A percentile compares a stretch with the other conserved stretches of the same genome.
These are phyloP conservation scores for Myotis findleyi DNA, from an alignment of 2,797 vertebrate genomes.

Conservation along the genomic window DNA sequence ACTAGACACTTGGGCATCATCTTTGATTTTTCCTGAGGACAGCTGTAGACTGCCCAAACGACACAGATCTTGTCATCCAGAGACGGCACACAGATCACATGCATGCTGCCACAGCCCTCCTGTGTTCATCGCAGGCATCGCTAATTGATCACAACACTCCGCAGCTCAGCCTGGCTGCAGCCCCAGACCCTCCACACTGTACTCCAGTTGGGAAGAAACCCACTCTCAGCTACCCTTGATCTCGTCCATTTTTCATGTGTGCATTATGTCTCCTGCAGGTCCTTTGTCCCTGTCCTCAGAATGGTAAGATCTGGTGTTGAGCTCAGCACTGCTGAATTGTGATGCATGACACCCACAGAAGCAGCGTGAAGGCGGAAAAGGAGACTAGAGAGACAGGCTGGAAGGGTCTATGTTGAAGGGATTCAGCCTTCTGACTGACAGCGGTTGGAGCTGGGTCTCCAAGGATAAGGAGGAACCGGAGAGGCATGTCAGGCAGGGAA, in stretches of 20 bases:
- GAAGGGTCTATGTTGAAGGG: not conserved
- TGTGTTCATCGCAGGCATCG: constrained; percentile 21
- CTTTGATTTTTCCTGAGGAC: not conserved
- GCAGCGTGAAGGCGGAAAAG: not conserved
- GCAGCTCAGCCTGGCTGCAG: not conserved
- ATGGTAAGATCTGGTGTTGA: not conserved
- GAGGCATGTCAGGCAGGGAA: not conserved
- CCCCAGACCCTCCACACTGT: not conserved
- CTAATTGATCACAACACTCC: not conserved
- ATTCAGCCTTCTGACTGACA: not conserved
- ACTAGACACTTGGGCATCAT: not conserved
- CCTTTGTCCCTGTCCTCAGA: not conserved
- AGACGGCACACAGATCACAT: not conserved
- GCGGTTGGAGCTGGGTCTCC: not conserved
- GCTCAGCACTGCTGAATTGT: not conserved
- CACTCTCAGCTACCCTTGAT: not conserved
- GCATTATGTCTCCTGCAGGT: not conserved
- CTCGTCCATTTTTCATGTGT: not conserved
- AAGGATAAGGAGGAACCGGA: not conserved
- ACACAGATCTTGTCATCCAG: not conserved
- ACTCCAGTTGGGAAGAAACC: not conserved
- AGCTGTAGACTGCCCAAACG: not conserved
- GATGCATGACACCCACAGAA: not conserved
- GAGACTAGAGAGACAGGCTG: not conserved
- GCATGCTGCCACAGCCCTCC: not conserved